Percentiles rank a stretch among this genome's conserved stretches.
These are phyloP conservation scores for Poecile montanus DNA, from an alignment of 2,797 vertebrate genomes.

Conservation along the genomic window DNA sequence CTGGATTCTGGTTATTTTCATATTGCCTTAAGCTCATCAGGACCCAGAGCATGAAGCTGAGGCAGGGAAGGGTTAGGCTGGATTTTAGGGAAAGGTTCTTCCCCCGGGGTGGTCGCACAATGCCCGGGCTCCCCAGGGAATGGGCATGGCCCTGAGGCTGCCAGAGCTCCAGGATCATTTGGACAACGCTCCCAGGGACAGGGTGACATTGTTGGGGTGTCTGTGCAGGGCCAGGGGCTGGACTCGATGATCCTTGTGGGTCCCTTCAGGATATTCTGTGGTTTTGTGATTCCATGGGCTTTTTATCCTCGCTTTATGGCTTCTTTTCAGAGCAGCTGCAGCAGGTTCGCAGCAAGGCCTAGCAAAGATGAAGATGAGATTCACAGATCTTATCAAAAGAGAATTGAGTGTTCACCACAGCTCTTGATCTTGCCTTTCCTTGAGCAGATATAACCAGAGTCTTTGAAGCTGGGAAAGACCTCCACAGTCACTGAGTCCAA, in stretches of 20 bases:
- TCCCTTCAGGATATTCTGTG: neutral
- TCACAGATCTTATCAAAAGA: neutral
- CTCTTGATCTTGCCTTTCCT: neutral
- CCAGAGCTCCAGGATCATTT: neutral
- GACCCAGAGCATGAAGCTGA: neutral
- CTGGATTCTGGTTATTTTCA: neutral
- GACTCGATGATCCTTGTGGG: neutral
- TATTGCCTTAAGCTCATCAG: neutral
- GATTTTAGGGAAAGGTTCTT: neutral
- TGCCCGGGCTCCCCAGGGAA: neutral
- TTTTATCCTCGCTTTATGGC: neutral
- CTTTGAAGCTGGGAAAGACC: neutral
- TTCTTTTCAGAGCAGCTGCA: neutral
- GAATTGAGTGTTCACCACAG: neutral
- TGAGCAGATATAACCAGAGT: neutral
- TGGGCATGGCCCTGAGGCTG: fast-evolving
- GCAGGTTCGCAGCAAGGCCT: neutral
- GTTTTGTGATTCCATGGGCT: neutral
- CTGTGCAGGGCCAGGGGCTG: neutral
- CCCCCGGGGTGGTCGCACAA: fast-evolving
- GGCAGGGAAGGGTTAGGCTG: neutral
- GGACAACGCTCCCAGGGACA: fast-evolving
- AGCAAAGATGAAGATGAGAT: neutral
- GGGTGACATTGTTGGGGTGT: neutral
- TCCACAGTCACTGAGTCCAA: neutral